These are phyloP conservation scores for Heliconius eleuchia DNA, from an alignment of 1,140 invertebrate species.

Conservation along the genomic window DNA sequence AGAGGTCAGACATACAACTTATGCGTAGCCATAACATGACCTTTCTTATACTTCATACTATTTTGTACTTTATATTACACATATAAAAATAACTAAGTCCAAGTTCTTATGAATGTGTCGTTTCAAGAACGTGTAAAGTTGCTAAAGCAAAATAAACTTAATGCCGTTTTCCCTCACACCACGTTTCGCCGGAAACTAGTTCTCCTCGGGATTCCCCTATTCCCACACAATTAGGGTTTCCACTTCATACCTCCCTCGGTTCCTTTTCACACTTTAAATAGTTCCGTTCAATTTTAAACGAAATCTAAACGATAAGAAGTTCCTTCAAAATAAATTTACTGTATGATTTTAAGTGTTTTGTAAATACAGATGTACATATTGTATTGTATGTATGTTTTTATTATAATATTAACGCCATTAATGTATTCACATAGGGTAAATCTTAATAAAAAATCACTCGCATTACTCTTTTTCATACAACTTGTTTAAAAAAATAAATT, in stretches of 20 bases:
- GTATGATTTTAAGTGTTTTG: neutral
- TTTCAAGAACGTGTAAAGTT: slow-evolving; percentile 8
- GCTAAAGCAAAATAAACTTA: neutral
- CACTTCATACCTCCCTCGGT: neutral
- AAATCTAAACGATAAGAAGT: neutral
- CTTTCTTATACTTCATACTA: neutral
- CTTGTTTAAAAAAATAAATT: too few species aligned
- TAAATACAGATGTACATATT: neutral
- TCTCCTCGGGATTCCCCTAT: slow-evolving; percentile 3
- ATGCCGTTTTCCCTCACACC: neutral
- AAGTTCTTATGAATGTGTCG: too few species aligned
- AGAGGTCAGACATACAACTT: too few species aligned
- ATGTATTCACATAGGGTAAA: too few species aligned
- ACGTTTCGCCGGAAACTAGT: neutral
- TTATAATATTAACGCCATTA: too few species aligned
- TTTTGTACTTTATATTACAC: neutral
- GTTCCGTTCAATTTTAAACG: neutral
- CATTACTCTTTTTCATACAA: too few species aligned
- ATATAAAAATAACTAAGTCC: neutral
- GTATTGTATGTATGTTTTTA: neutral
- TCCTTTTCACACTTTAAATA: neutral
- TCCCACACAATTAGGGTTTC: slow-evolving; percentile 5
- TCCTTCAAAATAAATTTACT: neutral
- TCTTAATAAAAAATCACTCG: too few species aligned
- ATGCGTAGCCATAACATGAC: too few species aligned